Evolutionary conservation across 2,888 invertebrate genomes (phyloP), one percentile per base, ranked within the genome.

Genomic region (Ophion costatus): DNA sequence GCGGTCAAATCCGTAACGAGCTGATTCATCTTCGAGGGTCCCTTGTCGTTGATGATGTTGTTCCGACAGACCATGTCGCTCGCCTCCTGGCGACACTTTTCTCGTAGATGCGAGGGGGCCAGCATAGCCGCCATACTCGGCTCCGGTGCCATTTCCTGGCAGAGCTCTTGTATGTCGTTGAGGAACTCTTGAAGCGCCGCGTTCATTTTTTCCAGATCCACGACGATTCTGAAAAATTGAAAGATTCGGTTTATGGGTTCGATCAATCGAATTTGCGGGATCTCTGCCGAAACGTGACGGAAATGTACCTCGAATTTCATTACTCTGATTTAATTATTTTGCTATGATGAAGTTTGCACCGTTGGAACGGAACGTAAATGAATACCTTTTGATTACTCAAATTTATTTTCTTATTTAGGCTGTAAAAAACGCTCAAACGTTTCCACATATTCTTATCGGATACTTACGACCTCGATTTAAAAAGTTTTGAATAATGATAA

Each of bases 161-260:
- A 98, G 89, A 96, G 96, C 84, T 96, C 95, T 94, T 98, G 98
- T 76, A 98, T 97, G 90, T 97, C 97, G 91, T 97, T 97, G 73
- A 99, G 95, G 93, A 97, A 97, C 86, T 96, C 96, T 92, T 98
- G 97, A 87, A 99, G 95, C 92, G 98, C 98, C 89, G 96, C 95
- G 94, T 99, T 99, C 94, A 99, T 96, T 91, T 96, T 97, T 91
- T 99, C 99, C 89, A 99, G 95, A 87, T 98, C 98, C 78, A 99
- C 96, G 2, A 99, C 96, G 71, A 92, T 90, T 42, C 93, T 93
- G 75, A 14, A 71, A n/a, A 78, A 10, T 42, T 20, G 17, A 14
- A 0, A 14, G 45, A 42, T 11, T 33, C 11, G 7, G 38, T 6
- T 38, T 38, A 7, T 22, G 11, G 10, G 51, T 42, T 63, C 61